Conservation (phyloP, 2,888 invertebrate genomes). For the Drosophila nigritarsus region DNA sequence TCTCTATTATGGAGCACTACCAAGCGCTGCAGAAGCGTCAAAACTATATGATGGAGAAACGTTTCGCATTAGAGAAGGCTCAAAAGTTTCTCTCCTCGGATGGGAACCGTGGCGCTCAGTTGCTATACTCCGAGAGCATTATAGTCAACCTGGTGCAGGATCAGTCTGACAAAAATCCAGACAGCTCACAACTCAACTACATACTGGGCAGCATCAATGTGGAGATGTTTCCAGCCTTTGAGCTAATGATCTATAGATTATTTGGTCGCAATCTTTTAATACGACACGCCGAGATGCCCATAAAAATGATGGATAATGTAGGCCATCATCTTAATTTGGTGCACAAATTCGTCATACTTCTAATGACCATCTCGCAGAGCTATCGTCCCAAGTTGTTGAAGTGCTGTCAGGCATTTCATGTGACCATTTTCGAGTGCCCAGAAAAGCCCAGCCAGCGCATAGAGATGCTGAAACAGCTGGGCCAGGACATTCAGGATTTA, state of each 20-base stretch:
- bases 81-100: slow-evolving; percentile 63
- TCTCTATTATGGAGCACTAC: slow-evolving; percentile 56
- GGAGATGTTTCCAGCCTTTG: slow-evolving; percentile 96
- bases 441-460: slow-evolving; percentile 89
- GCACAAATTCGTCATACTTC: slow-evolving; percentile 92
- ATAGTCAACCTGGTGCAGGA: slow-evolving; percentile 66
- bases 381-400: slow-evolving; percentile 91
- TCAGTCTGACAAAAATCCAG: slow-evolving; percentile 37
- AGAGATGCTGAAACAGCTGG: slow-evolving; percentile 90
- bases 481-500: slow-evolving; percentile 91
- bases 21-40: slow-evolving; percentile 47
- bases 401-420: slow-evolving; percentile 93
- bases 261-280: slow-evolving; percentile 97
- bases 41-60: slow-evolving; percentile 59
- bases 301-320: slow-evolving; percentile 89
- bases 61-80: slow-evolving; percentile 61
- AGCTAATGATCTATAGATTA: slow-evolving; percentile 97
- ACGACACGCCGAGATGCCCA: slow-evolving; percentile 94
- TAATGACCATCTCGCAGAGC: slow-evolving; percentile 91
- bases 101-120: slow-evolving; percentile 33
- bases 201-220: slow-evolving; percentile 97
- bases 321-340: slow-evolving; percentile 2
- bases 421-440: slow-evolving; percentile 93
- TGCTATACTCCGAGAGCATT: slow-evolving; percentile 72
- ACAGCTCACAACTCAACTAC: slow-evolving; percentile 87